Percentiles rank a stretch among this genome's conserved stretches.
phyloP scores from a whole-genome alignment of 2,888 invertebrate genomes.

The Acanthosepion lycidas region DNA sequence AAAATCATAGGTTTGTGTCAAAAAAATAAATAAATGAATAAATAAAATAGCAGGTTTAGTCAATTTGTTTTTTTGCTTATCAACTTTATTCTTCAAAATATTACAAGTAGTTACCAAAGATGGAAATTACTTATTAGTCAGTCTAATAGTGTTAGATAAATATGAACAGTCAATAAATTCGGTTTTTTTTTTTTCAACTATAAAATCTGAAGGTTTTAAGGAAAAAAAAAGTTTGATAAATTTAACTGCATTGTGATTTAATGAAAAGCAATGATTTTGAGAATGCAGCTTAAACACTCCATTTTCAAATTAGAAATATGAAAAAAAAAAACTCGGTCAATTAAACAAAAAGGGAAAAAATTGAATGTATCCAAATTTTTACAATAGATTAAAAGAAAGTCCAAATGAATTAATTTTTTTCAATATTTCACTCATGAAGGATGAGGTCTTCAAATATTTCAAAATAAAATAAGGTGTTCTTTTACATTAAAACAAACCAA shows the following conservation, averaged over 20 bases:
- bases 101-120: too few species aligned
- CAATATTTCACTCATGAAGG: background rate
- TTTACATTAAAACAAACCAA: background rate
- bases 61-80: too few species aligned
- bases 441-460: background rate
- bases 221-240: background rate
- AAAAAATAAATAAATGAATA: too few species aligned
- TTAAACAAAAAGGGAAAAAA: background rate
- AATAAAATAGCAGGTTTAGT: too few species aligned
- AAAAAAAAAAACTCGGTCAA: background rate
- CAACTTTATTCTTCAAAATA: too few species aligned
- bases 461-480: background rate
- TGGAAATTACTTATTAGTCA: too few species aligned
- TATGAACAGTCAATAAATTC: too few species aligned
- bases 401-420: background rate
- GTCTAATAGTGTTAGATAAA: too few species aligned
- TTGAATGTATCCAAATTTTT: background rate
- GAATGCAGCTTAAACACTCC: background rate
- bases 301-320: background rate
- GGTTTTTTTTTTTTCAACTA: too few species aligned
- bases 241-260: background rate
- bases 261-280: background rate
- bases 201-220: too few species aligned
- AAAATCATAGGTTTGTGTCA: too few species aligned
- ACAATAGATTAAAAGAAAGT: background rate